Base-by-base conservation (phyloP, 2,113 vertebrate genomes). In the Perca schrenkii region DNA sequence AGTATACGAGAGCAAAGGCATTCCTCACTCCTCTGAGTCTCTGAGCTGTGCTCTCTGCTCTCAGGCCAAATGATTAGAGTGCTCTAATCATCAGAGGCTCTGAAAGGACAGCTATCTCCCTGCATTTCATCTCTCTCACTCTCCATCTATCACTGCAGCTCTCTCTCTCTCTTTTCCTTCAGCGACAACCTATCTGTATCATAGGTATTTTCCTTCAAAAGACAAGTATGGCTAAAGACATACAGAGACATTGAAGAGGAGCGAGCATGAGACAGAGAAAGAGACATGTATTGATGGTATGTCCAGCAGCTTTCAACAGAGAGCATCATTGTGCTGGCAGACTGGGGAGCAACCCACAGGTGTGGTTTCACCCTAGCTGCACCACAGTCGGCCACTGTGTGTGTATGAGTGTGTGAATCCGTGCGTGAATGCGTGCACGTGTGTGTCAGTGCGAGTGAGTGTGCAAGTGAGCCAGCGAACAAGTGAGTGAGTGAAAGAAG, bases 31-130 rank as follows among this genome's bases (percentile, higher is more conserved):
- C 76, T 89, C 77, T 58, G 76, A 69, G 74, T 70, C 71, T 84
- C 56, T 54, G 85, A 86, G 86, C 88, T 88, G 84, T 50, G 67
- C 89, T 89, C 91, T 91, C 88, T 93, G 86, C 92, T 93, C 92
- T 91, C 90, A 82, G 83, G 88, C 92, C 92, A 94, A 93, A 84
- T 92, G 92, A 93, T 95, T 94, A 92, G 91, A 93, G 86, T 7
- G 22, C 81, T 81, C 89, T 94, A 94, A 95, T 95, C 93, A 94
- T 92, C 73, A 60, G 84, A 91, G 92, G 92, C 92, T 91, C 89
- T 92, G 93, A 94, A 92, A 95, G 94, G 88, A 90, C 89, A 77
- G 83, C 86, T 95, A 94, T 95, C 94, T 94, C 83, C 77, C 83
- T 70, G 78, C 87, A 89, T 94, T 95, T 95, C 95, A 95, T 96